These are phyloP conservation scores for Synaphobranchus kaupii DNA, from an alignment of 2,797 vertebrate genomes.

Conservation along the genomic window DNA sequence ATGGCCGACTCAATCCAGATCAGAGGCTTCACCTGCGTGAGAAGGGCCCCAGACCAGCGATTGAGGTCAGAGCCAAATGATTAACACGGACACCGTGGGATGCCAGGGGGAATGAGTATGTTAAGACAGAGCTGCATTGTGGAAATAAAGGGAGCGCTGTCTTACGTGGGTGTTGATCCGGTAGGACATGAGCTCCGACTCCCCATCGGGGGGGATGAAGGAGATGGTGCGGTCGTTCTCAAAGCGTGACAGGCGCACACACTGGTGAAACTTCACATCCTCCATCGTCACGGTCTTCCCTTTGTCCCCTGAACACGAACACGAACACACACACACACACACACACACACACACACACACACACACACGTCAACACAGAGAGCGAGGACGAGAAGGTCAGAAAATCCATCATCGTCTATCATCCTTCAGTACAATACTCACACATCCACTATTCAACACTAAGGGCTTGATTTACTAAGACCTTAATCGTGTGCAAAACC, in stretches of 20 bases:
- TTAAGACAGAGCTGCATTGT: background rate
- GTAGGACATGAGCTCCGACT: conserved; percentile 95
- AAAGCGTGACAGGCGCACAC: conserved; percentile 89
- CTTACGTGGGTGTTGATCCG: conserved; percentile 88
- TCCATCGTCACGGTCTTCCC: conserved; percentile 91
- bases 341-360: conserved; percentile 23
- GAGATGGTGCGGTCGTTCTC: conserved; percentile 91
- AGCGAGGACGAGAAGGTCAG: background rate
- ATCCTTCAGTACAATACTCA: background rate
- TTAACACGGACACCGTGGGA: background rate
- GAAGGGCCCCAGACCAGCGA: background rate
- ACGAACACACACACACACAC: conserved; percentile 19
- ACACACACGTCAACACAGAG: conserved; percentile 30
- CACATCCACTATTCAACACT: background rate
- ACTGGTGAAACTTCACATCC: conserved; percentile 95
- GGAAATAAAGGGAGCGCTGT: background rate
- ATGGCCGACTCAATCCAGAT: conserved; percentile 96
- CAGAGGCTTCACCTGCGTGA: conserved; percentile 84
- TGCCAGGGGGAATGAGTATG: background rate
- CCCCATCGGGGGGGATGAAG: conserved; percentile 90
- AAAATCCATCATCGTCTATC: background rate
- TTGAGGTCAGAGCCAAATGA: background rate
- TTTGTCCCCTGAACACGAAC: conserved; percentile 77
- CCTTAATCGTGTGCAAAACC: too few species aligned
- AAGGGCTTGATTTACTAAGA: too few species aligned